A percentile compares a stretch with the other conserved stretches of the same genome.
Conservation (phyloP, 1,140 invertebrate genomes). For the Drosophila albomicans region DNA sequence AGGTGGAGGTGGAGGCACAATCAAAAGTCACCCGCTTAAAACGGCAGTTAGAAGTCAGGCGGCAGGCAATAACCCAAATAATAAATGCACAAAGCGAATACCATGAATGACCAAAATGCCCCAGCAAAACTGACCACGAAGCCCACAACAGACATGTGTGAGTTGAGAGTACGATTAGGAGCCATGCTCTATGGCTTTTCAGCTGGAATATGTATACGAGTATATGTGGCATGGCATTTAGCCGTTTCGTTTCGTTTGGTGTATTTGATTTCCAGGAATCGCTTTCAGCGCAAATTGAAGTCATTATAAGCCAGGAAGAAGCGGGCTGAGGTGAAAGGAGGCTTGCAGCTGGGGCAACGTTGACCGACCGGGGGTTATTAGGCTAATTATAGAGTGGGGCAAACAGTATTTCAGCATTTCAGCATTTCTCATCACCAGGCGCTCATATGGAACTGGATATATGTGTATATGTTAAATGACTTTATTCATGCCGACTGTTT, state of each 20-base stretch:
- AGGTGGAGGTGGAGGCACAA: constrained; percentile 19
- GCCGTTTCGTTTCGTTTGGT: constrained; percentile 80
- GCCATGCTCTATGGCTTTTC: constrained; percentile 9
- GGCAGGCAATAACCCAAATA: constrained; percentile 28
- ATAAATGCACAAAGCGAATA: constrained; percentile 66
- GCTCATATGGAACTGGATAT: constrained; percentile 46
- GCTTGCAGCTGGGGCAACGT: constrained; percentile 28
- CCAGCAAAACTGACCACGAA: constrained; percentile 21
- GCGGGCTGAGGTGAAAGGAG: not conserved
- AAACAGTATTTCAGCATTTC: constrained; percentile 43
- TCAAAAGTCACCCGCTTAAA: constrained; percentile 23
- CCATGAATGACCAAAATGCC: constrained; percentile 35
- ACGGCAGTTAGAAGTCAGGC: constrained; percentile 37
- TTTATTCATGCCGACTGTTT: constrained; percentile 82
- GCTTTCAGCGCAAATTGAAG: constrained; percentile 81
- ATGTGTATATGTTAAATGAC: constrained; percentile 55
- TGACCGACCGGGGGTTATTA: constrained; percentile 66
- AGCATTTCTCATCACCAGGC: constrained; percentile 54
- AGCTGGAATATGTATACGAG: not conserved
- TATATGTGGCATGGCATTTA: constrained; percentile 70
- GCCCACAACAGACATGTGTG: constrained; percentile 30
- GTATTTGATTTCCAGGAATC: constrained; percentile 82
- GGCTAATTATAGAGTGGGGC: constrained; percentile 78
- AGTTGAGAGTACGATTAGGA: constrained; percentile 17
- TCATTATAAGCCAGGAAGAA: constrained; percentile 64